phyloP scores from a whole-genome alignment of 1,140 invertebrate species.

The Aphelenchoides besseyi region DNA sequence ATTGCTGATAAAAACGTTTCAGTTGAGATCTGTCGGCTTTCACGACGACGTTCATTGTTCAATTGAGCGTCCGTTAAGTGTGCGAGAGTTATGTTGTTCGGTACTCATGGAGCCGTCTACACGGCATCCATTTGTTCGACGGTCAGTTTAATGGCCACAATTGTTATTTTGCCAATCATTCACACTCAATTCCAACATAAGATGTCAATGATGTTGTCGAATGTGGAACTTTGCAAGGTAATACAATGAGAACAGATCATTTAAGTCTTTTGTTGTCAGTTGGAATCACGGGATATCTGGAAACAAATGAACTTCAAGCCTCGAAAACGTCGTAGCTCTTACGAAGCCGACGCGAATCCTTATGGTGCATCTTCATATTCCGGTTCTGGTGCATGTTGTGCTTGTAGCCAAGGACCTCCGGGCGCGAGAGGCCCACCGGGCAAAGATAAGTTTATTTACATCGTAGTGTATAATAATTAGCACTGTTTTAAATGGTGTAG shows the following conservation, averaged over 20 bases:
- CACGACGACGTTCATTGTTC: background rate
- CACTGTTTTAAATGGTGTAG: background rate
- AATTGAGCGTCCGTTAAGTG: background rate
- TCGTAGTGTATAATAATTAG: background rate
- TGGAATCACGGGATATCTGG: conserved; percentile 56
- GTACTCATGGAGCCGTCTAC: conserved; percentile 41
- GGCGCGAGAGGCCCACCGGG: conserved; percentile 19
- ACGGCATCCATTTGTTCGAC: conserved; percentile 48
- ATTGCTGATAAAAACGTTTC: background rate
- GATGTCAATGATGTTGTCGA: conserved; percentile 45
- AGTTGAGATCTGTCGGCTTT: background rate
- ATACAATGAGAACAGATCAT: background rate
- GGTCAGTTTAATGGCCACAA: conserved; percentile 36
- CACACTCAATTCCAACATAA: conserved; percentile 54
- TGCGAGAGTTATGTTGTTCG: conserved; percentile 26
- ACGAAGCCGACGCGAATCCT: conserved; percentile 17
- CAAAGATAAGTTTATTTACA: conserved; percentile 1
- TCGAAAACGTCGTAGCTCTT: background rate
- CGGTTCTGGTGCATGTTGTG: conserved; percentile 50
- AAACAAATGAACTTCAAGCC: conserved; percentile 47
- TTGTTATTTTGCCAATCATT: conserved; percentile 51
- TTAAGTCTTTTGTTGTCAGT: conserved; percentile 31
- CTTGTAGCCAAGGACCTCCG: conserved; percentile 54
- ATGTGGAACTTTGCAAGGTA: conserved; percentile 57
- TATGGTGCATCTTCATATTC: conserved; percentile 40